Evolutionary conservation across 2,888 invertebrate species (phyloP).

Genomic region (Octodonta nipae): DNA sequence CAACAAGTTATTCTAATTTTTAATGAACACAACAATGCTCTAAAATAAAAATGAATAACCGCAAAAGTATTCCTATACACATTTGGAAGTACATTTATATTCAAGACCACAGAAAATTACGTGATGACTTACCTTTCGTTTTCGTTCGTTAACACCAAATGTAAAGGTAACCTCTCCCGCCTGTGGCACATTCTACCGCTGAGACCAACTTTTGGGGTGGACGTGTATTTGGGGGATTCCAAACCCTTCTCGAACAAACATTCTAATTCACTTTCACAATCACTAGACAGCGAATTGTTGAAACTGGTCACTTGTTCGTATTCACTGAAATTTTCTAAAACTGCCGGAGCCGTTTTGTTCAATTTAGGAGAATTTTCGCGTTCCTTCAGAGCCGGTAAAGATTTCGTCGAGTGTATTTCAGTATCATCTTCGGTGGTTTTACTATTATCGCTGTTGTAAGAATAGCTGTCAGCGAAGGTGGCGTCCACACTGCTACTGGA

Average conservation of each 20-base stretch:
- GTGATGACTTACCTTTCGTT: conserved; percentile 29
- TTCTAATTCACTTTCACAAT: conserved; percentile 33
- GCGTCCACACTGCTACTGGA: conserved; percentile 20
- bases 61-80: too few species aligned
- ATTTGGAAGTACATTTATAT: too few species aligned
- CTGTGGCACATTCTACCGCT: conserved; percentile 16
- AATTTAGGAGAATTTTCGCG: neutral
- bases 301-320: conserved; percentile 17
- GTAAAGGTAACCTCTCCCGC: conserved; percentile 16
- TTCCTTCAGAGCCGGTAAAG: conserved; percentile 8
- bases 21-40: too few species aligned
- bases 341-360: conserved; percentile 19
- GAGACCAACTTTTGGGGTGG: conserved; percentile 32
- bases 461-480: conserved; percentile 19
- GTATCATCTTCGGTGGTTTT: too few species aligned
- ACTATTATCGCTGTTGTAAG: conserved; percentile 11
- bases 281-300: conserved; percentile 23
- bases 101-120: too few species aligned
- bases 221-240: conserved; percentile 33
- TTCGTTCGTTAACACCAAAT: conserved; percentile 22
- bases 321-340: conserved; percentile 15
- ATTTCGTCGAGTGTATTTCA: conserved; percentile 9
- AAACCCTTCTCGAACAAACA: conserved; percentile 26
- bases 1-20: too few species aligned
- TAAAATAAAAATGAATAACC: too few species aligned